Conservation (phyloP, 2,888 invertebrate species). For the Ferrisia virgata region DNA sequence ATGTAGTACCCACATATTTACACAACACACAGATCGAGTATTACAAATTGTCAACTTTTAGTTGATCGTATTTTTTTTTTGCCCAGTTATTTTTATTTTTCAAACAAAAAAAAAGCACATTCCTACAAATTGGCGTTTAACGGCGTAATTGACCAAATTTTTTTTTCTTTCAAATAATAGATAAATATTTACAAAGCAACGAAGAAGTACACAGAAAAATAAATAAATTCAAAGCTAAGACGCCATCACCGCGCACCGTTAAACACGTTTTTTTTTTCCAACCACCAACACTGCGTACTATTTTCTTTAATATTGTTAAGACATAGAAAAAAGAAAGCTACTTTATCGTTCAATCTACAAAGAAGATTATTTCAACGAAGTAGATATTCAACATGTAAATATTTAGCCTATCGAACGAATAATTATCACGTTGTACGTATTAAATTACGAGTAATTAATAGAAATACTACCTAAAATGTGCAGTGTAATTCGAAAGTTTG, state of each 20-base stretch:
- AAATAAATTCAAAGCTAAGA: neutral
- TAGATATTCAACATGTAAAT: neutral
- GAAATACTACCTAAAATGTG: too few relatives aligned
- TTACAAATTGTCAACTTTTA: too few relatives aligned
- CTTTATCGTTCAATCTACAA: neutral
- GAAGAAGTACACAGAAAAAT: neutral
- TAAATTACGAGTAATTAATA: neutral
- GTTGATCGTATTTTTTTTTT: too few relatives aligned
- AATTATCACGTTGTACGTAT: too few relatives aligned
- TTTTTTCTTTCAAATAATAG: neutral
- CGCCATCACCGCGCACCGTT: neutral
- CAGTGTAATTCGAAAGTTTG: too few relatives aligned
- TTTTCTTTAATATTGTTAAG: neutral
- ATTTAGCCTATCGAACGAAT: neutral
- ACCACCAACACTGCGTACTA: neutral
- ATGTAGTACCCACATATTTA: too few relatives aligned
- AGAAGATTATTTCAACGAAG: neutral
- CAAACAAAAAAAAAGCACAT: neutral
- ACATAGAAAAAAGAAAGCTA: neutral
- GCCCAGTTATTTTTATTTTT: too few relatives aligned
- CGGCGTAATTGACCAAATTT: neutral
- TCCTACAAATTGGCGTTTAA: too few relatives aligned
- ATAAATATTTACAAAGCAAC: neutral
- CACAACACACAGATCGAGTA: too few relatives aligned
- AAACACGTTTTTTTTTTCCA: neutral